These are phyloP conservation scores for Antedon bifida DNA, from an alignment of 35 echinoderm and acorn worm species.

Conservation along the genomic window DNA sequence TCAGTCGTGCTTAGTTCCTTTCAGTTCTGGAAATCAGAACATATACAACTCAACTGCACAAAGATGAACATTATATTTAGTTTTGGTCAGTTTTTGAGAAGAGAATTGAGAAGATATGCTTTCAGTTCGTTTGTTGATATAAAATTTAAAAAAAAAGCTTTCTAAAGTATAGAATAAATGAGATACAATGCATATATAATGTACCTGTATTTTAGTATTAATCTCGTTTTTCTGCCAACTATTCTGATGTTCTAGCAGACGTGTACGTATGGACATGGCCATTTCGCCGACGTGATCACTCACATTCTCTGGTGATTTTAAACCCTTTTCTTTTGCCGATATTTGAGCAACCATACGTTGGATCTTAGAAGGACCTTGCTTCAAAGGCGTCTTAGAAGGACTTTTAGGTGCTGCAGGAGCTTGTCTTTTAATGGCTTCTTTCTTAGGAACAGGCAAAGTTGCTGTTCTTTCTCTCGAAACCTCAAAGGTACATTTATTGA, in stretches of 20 bases:
- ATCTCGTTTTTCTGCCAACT: slow-evolving; percentile 94
- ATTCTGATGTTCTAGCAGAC: slow-evolving; percentile 62
- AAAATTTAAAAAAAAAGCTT: too few species aligned
- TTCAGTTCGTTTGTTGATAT: too few species aligned
- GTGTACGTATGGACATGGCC: slow-evolving; percentile 64
- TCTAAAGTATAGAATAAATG: too few species aligned
- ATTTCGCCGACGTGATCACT: slow-evolving; percentile 50
- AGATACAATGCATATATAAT: too few species aligned
- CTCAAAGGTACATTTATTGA: neutral
- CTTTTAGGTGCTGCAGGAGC: neutral
- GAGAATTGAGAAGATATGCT: too few species aligned
- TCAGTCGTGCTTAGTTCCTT: too few species aligned
- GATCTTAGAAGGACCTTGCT: neutral
- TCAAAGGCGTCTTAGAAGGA: neutral
- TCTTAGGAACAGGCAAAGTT: neutral
- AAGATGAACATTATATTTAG: too few species aligned
- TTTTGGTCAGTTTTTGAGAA: too few species aligned
- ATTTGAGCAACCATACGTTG: neutral
- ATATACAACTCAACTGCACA: too few species aligned
- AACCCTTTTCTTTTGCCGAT: neutral
- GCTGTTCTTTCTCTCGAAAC: neutral
- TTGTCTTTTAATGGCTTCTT: neutral
- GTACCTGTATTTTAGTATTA: slow-evolving; percentile 83
- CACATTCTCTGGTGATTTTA: neutral
- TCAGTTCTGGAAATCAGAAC: too few species aligned